phyloP scores from a whole-genome alignment of 2,113 vertebrate genomes.

The Oncorhynchus masou region DNA sequence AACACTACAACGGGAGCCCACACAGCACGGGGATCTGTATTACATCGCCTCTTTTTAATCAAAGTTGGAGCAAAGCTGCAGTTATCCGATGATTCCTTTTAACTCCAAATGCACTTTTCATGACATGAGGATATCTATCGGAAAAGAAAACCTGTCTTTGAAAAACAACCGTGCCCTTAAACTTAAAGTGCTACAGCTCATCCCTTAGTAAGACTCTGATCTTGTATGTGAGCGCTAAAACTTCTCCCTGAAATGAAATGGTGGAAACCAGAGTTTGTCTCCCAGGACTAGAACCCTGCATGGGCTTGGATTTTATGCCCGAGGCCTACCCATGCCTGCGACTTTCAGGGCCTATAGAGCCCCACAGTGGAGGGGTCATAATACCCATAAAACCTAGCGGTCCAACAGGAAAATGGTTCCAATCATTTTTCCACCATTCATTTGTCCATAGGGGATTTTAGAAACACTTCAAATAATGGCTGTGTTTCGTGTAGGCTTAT shows the following conservation, averaged over 20 bases:
- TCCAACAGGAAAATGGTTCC: no score
- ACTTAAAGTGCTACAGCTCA: not conserved
- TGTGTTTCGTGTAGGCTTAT: no score
- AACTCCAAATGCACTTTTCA: not conserved
- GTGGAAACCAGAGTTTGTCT: no score
- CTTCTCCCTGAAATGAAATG: not conserved
- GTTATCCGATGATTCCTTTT: not conserved
- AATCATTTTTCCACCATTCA: no score
- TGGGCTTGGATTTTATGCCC: no score
- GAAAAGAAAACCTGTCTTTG: not conserved
- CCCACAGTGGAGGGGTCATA: no score
- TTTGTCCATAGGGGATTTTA: no score
- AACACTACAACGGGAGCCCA: not conserved
- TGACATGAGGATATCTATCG: not conserved
- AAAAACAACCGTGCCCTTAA: not conserved
- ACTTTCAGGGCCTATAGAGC: no score
- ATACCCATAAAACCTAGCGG: no score
- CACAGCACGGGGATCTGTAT: not conserved
- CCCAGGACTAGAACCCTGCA: no score
- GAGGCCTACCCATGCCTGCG: no score
- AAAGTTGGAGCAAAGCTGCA: not conserved
- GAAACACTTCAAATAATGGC: no score
- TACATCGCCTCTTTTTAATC: not conserved
- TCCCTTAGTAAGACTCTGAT: not conserved
- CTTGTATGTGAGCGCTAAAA: not conserved